Percentiles rank a stretch among this genome's conserved stretches.
Conservation (phyloP, 2,888 invertebrate species). For the Platerodrilus igneus region DNA sequence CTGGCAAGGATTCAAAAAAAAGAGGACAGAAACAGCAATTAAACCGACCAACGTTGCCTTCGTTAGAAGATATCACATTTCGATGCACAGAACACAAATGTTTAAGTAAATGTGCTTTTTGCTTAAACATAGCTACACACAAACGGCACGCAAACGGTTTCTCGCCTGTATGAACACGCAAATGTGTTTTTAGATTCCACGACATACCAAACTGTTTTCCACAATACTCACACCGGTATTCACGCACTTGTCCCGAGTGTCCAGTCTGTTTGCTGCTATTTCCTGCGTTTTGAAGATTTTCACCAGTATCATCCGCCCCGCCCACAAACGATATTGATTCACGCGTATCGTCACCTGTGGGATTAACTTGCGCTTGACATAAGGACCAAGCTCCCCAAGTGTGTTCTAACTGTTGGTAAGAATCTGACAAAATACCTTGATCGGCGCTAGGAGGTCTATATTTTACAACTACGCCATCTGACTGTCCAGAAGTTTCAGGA, state of each 20-base stretch:
- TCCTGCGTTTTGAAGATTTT: conserved; percentile 47
- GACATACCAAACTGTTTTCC: conserved; percentile 91
- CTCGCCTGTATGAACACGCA: conserved; percentile 83
- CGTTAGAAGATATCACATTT: conserved; percentile 80
- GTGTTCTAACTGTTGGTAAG: conserved; percentile 47
- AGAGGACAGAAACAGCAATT: conserved; percentile 86
- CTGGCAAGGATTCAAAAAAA: conserved; percentile 80
- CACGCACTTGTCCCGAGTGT: conserved; percentile 60
- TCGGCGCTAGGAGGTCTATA: conserved; percentile 69
- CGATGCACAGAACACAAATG: conserved; percentile 86
- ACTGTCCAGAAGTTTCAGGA: conserved; percentile 45
- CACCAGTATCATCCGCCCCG: conserved; percentile 38
- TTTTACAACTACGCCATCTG: conserved; percentile 56
- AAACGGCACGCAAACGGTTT: conserved; percentile 86
- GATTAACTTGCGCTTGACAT: conserved; percentile 61
- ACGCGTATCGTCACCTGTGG: conserved; percentile 38
- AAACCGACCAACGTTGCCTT: conserved; percentile 69
- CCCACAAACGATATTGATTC: conserved; percentile 40
- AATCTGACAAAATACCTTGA: conserved; percentile 52
- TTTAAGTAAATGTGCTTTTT: conserved; percentile 82
- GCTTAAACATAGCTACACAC: conserved; percentile 89
- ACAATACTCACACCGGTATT: conserved; percentile 84
- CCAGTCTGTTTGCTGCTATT: conserved; percentile 54
- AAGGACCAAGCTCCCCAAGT: conserved; percentile 64
- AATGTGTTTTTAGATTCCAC: conserved; percentile 86